Conservation (phyloP, 30 jellyfish, hydroid and myxozoan species). For the Catostylus mosaicus region DNA sequence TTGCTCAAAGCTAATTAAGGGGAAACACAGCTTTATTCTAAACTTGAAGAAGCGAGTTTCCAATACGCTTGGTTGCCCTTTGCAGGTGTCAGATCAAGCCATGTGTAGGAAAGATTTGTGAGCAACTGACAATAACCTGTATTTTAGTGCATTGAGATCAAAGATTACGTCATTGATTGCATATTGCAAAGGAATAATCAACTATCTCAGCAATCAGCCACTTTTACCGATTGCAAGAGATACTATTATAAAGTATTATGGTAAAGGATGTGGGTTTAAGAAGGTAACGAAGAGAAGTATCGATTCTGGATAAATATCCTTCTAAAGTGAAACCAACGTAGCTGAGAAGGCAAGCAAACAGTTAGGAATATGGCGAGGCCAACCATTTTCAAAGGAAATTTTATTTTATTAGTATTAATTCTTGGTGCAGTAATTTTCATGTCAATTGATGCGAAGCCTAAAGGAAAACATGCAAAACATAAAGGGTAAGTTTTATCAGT, state of each 20-base stretch:
- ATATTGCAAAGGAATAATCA: conserved; percentile 10
- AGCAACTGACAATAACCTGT: conserved; percentile 61
- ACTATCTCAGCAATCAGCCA: conserved; percentile 3
- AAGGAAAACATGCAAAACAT: conserved; percentile 38
- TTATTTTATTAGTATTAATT: conserved; percentile 18
- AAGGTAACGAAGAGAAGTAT: neutral
- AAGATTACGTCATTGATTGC: conserved; percentile 47
- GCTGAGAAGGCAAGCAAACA: conserved; percentile 6
- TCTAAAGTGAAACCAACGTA: neutral
- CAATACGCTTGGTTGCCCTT: conserved; percentile 31
- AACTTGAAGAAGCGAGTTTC: neutral
- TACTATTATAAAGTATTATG: conserved; percentile 3
- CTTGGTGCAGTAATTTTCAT: conserved; percentile 29
- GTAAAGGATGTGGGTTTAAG: neutral
- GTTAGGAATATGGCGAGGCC: conserved; percentile 42
- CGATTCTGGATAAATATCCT: too few relatives aligned
- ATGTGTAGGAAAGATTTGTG: conserved; percentile 60
- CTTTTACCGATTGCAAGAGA: neutral
- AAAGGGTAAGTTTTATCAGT: conserved; percentile 19
- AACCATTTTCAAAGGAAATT: conserved; percentile 16
- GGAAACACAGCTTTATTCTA: too few relatives aligned
- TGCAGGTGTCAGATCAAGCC: conserved; percentile 54
- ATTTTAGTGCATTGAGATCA: conserved; percentile 42
- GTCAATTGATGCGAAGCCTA: conserved; percentile 41
- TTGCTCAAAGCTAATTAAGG: too few relatives aligned